These are phyloP conservation scores for Drosophila nigricruria DNA, from an alignment of 2,888 invertebrate genomes.

Conservation along the genomic window DNA sequence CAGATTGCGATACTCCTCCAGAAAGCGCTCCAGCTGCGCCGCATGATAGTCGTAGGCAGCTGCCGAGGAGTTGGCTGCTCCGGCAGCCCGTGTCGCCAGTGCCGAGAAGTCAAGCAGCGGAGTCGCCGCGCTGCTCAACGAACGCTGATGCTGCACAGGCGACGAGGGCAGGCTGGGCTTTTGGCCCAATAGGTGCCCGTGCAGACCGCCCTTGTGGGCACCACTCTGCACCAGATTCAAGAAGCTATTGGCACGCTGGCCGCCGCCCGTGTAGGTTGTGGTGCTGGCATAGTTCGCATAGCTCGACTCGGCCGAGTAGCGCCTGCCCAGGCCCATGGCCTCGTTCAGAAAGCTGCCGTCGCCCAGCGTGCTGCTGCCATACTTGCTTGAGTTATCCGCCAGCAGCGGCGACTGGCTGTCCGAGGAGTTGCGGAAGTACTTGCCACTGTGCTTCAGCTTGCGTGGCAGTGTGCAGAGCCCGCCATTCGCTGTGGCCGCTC, in stretches of 20 bases:
- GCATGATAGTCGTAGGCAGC: conserved; percentile 91
- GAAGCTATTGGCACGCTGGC: conserved; percentile 89
- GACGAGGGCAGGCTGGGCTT: conserved; percentile 89
- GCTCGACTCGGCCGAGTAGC: conserved; percentile 86
- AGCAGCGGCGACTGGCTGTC: conserved; percentile 92
- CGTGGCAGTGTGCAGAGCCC: conserved; percentile 89
- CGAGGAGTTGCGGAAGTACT: conserved; percentile 85
- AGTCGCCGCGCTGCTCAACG: conserved; percentile 84
- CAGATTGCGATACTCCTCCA: conserved; percentile 91
- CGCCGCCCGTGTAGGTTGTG: conserved; percentile 80
- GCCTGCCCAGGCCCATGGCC: conserved; percentile 84
- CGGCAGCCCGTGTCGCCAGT: conserved; percentile 77
- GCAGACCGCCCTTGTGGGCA: conserved; percentile 68
- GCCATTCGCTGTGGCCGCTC: conserved; percentile 53
- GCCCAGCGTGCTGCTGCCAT: conserved; percentile 89
- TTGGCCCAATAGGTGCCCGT: conserved; percentile 75
- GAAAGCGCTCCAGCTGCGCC: conserved; percentile 91
- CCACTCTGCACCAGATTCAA: conserved; percentile 88
- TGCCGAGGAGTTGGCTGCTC: conserved; percentile 85
- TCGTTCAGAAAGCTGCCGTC: conserved; percentile 88
- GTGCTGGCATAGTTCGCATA: conserved; percentile 83
- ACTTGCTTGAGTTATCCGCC: conserved; percentile 88
- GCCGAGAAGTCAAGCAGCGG: conserved; percentile 83
- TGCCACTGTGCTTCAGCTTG: conserved; percentile 83
- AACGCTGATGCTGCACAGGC: conserved; percentile 86